Evolutionary conservation across 2,113 vertebrate species (phyloP).

Genomic region (Heloderma charlesbogerti): DNA sequence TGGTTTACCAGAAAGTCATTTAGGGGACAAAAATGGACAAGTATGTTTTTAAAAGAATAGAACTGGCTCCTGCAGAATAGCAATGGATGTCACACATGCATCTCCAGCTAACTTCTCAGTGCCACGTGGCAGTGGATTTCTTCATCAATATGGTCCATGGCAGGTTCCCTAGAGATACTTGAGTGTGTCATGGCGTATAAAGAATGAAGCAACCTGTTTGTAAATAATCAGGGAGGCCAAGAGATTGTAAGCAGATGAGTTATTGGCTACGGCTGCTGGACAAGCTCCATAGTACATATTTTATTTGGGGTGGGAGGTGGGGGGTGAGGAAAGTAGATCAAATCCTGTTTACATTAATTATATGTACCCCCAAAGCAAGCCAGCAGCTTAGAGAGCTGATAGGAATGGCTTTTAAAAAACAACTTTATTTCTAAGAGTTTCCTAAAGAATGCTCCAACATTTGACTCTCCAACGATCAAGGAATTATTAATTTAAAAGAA

Average conservation of each 20-base stretch:
- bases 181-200: background rate
- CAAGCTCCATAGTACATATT: background rate
- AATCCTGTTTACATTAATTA: background rate
- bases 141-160: background rate
- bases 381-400: constrained; percentile 4
- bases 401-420: constrained; percentile 16
- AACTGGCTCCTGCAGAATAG: background rate
- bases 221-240: background rate
- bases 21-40: background rate
- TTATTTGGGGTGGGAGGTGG: constrained; percentile 9
- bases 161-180: background rate
- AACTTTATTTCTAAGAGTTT: constrained; percentile 49
- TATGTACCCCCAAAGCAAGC: background rate
- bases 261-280: background rate
- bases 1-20: background rate
- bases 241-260: background rate
- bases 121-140: background rate
- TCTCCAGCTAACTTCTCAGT: background rate
- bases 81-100: background rate
- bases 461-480: constrained; percentile 19
- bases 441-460: constrained; percentile 13
- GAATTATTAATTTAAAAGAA: background rate
- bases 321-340: background rate
- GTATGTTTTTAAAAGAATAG: background rate
- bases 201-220: background rate